Evolutionary conservation across 2,888 invertebrate species (phyloP).

Genomic region (Nomada goodeniana): DNA sequence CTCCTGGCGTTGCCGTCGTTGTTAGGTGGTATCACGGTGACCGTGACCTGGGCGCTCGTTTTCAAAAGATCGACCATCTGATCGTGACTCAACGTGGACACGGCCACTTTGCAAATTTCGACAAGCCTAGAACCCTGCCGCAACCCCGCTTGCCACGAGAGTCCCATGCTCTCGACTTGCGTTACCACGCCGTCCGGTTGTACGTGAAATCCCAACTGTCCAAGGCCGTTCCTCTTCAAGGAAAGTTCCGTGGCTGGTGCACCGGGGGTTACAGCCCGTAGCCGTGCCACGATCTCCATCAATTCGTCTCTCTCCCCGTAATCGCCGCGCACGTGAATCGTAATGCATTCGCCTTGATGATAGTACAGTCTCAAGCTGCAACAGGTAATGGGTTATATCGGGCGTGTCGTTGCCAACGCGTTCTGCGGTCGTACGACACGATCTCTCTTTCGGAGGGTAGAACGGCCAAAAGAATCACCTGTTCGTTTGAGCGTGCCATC

Average conservation of each 20-base stretch:
- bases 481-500: conserved; percentile 88
- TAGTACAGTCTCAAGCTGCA: conserved; percentile 92
- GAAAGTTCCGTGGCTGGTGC: conserved; percentile 92
- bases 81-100: conserved; percentile 94
- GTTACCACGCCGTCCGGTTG: conserved; percentile 97
- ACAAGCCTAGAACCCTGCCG: conserved; percentile 95
- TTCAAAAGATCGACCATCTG: conserved; percentile 96
- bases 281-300: conserved; percentile 91
- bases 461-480: conserved; percentile 81
- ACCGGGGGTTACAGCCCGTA: conserved; percentile 92
- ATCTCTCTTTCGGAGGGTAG: neutral
- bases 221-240: conserved; percentile 91
- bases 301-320: conserved; percentile 89
- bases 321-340: conserved; percentile 90
- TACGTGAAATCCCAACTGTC: conserved; percentile 95
- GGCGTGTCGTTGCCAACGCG: neutral
- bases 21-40: conserved; percentile 91
- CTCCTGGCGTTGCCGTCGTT: conserved; percentile 89
- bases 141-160: conserved; percentile 93
- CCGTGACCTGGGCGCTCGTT: conserved; percentile 94
- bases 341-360: conserved; percentile 97
- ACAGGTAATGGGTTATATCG: conserved; percentile 1
- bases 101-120: conserved; percentile 95
- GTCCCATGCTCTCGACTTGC: conserved; percentile 92
- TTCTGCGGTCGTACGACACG: no score